Percentiles rank a stretch among this genome's conserved stretches.
Conservation (phyloP, 2,888 invertebrate species). For the Mythimna ferrago region DNA sequence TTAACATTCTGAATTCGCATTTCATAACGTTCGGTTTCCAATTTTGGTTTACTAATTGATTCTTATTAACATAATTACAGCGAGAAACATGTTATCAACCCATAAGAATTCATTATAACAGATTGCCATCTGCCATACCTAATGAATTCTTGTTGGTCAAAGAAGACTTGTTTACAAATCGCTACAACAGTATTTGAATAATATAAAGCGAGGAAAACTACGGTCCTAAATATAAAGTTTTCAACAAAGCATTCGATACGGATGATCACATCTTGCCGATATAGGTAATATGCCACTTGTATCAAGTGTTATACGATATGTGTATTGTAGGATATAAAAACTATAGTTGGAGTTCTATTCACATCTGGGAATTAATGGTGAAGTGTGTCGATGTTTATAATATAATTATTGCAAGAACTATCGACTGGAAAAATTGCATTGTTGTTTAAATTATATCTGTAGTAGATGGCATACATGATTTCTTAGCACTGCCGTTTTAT, state of each 20-base stretch:
- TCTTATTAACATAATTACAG: too few species aligned
- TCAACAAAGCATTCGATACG: slow-evolving; percentile 55
- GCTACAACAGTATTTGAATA: slow-evolving; percentile 37
- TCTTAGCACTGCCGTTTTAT: too few species aligned
- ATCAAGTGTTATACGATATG: slow-evolving; percentile 23
- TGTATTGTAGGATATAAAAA: slow-evolving; percentile 6
- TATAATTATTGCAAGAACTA: not conserved
- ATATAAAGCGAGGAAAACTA: slow-evolving; percentile 35
- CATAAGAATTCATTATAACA: not conserved
- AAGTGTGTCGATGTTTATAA: slow-evolving; percentile 10
- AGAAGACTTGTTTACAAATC: slow-evolving; percentile 14
- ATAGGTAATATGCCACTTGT: not conserved
- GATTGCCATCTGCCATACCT: too few species aligned
- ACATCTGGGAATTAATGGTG: not conserved
- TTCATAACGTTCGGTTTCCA: too few species aligned
- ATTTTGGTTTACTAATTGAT: too few species aligned
- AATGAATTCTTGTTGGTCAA: not conserved
- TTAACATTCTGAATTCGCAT: too few species aligned
- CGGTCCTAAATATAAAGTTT: slow-evolving; percentile 39
- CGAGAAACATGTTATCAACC: not conserved
- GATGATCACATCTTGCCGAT: slow-evolving; percentile 41
- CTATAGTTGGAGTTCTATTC: slow-evolving; percentile 1
- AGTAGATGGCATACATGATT: too few species aligned
- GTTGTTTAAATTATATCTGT: not conserved
- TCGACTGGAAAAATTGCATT: not conserved